phyloP scores from a whole-genome alignment of 2,797 vertebrate species.

The Alouatta caraya region DNA sequence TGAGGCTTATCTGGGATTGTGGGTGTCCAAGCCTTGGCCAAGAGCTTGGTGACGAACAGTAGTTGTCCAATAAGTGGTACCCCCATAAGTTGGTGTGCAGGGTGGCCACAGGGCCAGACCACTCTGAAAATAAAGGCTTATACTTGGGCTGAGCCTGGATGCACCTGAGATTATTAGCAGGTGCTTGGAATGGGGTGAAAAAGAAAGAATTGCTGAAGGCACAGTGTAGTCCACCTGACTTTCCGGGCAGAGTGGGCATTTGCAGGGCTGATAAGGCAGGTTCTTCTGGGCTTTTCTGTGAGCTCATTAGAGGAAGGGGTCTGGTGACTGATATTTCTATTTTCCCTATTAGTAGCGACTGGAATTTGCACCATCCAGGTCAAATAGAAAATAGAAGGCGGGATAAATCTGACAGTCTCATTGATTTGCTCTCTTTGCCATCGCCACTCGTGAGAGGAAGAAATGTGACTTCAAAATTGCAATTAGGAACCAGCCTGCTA shows the following conservation, averaged over 20 bases:
- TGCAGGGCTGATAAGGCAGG: background rate
- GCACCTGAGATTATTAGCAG: background rate
- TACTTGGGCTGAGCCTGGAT: fast-evolving
- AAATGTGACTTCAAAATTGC: conserved; percentile 78
- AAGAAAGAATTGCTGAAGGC: background rate
- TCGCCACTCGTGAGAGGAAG: conserved; percentile 68
- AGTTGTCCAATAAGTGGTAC: background rate
- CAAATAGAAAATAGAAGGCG: conserved; percentile 73
- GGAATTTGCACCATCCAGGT: conserved; percentile 62
- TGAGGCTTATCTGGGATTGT: background rate
- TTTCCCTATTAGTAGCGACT: background rate
- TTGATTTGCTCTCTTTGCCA: conserved; percentile 80
- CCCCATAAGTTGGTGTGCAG: background rate
- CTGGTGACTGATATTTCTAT: conserved; percentile 27
- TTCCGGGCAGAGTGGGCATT: background rate
- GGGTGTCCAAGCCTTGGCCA: background rate
- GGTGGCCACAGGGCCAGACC: background rate
- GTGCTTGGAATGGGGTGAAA: background rate
- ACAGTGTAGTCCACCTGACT: background rate
- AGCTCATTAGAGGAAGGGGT: conserved; percentile 63
- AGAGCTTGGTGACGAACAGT: background rate
- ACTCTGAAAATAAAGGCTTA: background rate
- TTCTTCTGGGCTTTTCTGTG: conserved; percentile 34
- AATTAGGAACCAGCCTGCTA: conserved; percentile 77
- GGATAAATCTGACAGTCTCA: conserved; percentile 78